Evolutionary conservation across 1,140 invertebrate species (phyloP), one percentile per base, ranked within the genome.

Genomic region (Bradysia coprophila): DNA sequence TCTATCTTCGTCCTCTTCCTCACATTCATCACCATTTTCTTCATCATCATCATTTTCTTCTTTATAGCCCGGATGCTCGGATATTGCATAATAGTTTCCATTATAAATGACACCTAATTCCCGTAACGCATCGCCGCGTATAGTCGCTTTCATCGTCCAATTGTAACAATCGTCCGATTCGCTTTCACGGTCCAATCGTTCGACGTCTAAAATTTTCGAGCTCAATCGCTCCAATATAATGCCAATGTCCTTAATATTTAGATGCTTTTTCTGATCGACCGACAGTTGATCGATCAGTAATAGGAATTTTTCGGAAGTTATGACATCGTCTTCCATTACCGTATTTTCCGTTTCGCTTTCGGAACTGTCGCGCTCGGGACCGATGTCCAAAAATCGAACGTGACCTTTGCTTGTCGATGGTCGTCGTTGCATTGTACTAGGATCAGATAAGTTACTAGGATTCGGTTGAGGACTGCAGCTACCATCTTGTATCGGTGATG

Each of bases 81-180:
- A 88, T 52, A 93, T 91, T 42, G 85, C 84, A 63, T 93, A 92
- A 66, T 90, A 94, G 63, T 89, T 91, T 31, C 87, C 87, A 67
- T 92, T 91, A 63, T 94, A 94, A 54, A 93, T 86, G 42, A 94
- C 83, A 33, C 89, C 89, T 37, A 92, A 69, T 63, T 93, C 87
- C 38, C 85, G 69, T 45, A 92, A 63, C 47, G 86, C 81, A 58
- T 91, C 86, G 36, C 88, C 88, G 36, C 85, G 69, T 49, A 93
- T 91, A 47, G 88, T 86, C 38, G 89, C 87, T 63, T 86, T 87
- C 64, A 89, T 88, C 54, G 86, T 89, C 87, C 88, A 92, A 63
- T 89, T 89, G 68, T 89, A 88, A 59, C 84, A 88, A 59, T 91
- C 85, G 56, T 86, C 81, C 57, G 80, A 84, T 58, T 92, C 88